Base-by-base conservation (phyloP, 2,888 invertebrate genomes). In the Amphipoea oculea region DNA sequence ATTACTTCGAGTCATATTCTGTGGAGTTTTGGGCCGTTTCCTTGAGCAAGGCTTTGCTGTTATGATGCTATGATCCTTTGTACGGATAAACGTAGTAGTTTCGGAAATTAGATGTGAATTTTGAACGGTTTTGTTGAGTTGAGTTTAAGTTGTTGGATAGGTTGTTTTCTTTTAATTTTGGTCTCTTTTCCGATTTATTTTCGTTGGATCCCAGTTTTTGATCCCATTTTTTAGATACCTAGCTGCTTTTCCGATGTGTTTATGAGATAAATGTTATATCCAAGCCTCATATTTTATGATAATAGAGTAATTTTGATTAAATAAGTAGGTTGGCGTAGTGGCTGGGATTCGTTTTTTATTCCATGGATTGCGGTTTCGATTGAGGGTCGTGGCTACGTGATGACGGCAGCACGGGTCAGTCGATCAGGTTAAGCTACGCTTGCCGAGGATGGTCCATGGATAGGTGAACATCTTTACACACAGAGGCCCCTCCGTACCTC, bases 1-100 rank as follows among this genome's bases (percentile, higher is more conserved):
- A 89, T 89, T 86, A 89, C 74, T 81, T 70, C 51, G 72, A 80
- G 84, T 75, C 82, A 74, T 83, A 82, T 86, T 81, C 66, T 42
- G 82, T 73, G 51, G 57, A 85, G 70, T 81, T 40, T 82, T 36
- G 45, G 68, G 73, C 67, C 48, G 63, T 82, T 86, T 83, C 76
- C 83, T 85, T 79, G 69, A 89, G 79, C 66, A 77, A 74, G 81
- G 76, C 74, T 87, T 73, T 71, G 69, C 65, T 81, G 78, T 80
- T 82, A 86, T 79, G 78, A 69, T 20, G 67, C 72, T 42, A 68
- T 82, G 67, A 73, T 75, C 67, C 75, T 81, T 75, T 80, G 57
- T 73, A 71, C 11, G 63, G 48, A 42, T 62, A 48, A 20, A 48
- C 12, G 63, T 42, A 29, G 80, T 86, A 65, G 70, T 85, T 84